These are phyloP conservation scores for Theretra japonica DNA, from an alignment of 2,888 invertebrate species.

Conservation along the genomic window DNA sequence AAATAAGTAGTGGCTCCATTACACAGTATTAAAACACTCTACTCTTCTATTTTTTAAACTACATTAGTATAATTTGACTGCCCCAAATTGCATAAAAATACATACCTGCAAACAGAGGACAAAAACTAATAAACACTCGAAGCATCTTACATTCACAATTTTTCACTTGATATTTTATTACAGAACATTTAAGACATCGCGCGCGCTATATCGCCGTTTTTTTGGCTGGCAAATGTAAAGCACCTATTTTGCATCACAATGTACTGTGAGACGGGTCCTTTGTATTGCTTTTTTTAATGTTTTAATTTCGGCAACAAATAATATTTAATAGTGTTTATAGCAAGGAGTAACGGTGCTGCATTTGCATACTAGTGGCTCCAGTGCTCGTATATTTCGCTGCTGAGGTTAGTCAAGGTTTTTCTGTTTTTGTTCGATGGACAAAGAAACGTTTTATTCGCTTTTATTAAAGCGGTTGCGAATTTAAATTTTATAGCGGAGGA, in stretches of 20 bases:
- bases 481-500: neutral
- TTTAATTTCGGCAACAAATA: constrained; percentile 81
- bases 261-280: constrained; percentile 62
- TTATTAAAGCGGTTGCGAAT: constrained; percentile 6
- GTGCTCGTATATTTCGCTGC: constrained; percentile 16
- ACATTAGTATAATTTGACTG: neutral
- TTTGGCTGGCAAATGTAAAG: constrained; percentile 55
- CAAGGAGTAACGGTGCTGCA: constrained; percentile 65
- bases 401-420: constrained; percentile 20
- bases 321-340: constrained; percentile 69
- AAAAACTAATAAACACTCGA: neutral
- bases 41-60: neutral
- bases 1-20: no score
- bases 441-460: constrained; percentile 26
- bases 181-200: constrained; percentile 24
- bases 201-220: constrained; percentile 41
- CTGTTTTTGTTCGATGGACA: constrained; percentile 5
- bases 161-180: constrained; percentile 11
- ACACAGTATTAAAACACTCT: neutral
- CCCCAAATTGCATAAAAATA: neutral
- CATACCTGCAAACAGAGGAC: neutral
- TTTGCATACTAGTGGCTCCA: constrained; percentile 72
- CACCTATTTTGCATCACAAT: constrained; percentile 76
- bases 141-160: constrained; percentile 3
- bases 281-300: constrained; percentile 69